These are phyloP conservation scores for Pristionchus entomophagus DNA, from an alignment of 2,888 invertebrate species.

Conservation along the genomic window DNA sequence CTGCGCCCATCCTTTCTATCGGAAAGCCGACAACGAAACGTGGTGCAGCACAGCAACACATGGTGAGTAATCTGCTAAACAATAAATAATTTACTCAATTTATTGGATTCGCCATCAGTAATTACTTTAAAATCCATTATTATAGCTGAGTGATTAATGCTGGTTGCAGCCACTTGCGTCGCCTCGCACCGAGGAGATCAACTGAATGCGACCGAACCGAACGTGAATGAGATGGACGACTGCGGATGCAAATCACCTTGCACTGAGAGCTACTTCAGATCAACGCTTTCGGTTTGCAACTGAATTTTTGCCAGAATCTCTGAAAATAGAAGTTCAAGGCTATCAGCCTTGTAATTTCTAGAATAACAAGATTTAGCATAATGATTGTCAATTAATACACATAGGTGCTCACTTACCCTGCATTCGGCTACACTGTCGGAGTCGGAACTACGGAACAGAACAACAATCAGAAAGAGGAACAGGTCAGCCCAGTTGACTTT, in stretches of 20 bases:
- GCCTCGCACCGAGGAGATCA: conserved; percentile 18
- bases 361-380: not conserved
- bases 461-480: not conserved
- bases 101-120: not conserved
- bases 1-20: not conserved
- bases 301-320: no score
- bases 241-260: conserved; percentile 40
- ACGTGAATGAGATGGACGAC: not conserved
- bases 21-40: not conserved
- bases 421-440: conserved; percentile 44
- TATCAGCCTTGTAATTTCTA: not conserved
- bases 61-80: conserved; percentile 26
- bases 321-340: no score
- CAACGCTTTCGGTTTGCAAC: conserved; percentile 25
- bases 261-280: conserved; percentile 15
- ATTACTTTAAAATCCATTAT: no score
- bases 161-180: conserved; percentile 40
- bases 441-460: conserved; percentile 36
- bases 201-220: not conserved
- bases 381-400: not conserved
- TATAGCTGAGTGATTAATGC: no score
- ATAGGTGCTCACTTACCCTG: conserved; percentile 33
- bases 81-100: no score
- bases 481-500: conserved; percentile 25
- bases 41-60: not conserved